Evolutionary conservation across 1,140 invertebrate species (phyloP).

Genomic region (Drosophila rufa): DNA sequence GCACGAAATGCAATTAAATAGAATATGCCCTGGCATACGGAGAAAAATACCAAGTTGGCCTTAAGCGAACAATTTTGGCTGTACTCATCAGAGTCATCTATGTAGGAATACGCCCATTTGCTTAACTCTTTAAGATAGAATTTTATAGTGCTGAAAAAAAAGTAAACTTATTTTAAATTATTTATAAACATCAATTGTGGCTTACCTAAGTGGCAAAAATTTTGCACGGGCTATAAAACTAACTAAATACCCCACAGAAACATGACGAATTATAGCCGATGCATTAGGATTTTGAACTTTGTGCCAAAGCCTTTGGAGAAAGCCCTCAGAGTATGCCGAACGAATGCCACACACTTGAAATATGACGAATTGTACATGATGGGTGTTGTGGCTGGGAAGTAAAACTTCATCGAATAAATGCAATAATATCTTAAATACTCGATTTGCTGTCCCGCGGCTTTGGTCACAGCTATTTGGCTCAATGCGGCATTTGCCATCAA

Average conservation of each 20-base stretch:
- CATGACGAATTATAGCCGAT: conserved; percentile 89
- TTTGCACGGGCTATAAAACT: conserved; percentile 90
- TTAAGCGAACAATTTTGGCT: conserved; percentile 86
- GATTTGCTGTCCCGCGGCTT: conserved; percentile 33
- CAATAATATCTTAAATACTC: conserved; percentile 85
- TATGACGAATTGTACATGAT: conserved; percentile 92
- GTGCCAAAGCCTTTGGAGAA: conserved; percentile 91
- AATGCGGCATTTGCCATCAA: conserved; percentile 83
- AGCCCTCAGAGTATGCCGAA: conserved; percentile 88
- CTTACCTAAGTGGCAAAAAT: conserved; percentile 89
- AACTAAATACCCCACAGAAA: conserved; percentile 90
- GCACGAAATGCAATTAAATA: conserved; percentile 95
- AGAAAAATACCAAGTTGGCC: conserved; percentile 94
- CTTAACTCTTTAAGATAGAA: conserved; percentile 88
- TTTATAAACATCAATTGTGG: not conserved
- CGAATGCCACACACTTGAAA: conserved; percentile 92
- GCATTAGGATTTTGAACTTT: conserved; percentile 90
- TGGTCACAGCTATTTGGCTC: conserved; percentile 34
- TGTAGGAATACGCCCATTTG: conserved; percentile 91
- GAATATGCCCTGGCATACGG: conserved; percentile 95
- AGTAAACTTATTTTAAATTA: not conserved
- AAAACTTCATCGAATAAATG: conserved; percentile 90
- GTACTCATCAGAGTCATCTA: conserved; percentile 87
- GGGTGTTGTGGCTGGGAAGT: conserved; percentile 90
- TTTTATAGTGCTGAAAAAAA: conserved; percentile 86